These are phyloP conservation scores for Hirtodrosophila confusa DNA, from an alignment of 2,888 invertebrate genomes.

Conservation along the genomic window DNA sequence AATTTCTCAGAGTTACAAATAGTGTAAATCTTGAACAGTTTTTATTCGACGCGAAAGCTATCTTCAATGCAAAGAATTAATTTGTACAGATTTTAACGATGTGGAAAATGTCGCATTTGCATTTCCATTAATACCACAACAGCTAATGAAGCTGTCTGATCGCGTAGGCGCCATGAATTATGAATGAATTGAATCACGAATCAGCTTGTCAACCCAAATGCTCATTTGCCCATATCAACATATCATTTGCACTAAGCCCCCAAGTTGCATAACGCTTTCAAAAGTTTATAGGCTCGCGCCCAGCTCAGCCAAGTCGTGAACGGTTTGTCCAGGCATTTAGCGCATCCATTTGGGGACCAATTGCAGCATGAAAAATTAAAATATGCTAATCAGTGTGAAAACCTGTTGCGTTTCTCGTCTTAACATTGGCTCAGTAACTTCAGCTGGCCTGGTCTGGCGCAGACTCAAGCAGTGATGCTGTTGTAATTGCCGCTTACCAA, in stretches of 20 bases:
- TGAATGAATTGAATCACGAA: conserved; percentile 31
- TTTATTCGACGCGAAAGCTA: conserved; percentile 7
- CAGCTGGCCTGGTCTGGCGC: not conserved
- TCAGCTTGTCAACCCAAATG: not conserved
- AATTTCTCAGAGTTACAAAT: conserved; percentile 2
- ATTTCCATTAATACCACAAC: conserved; percentile 33
- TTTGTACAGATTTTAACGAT: conserved; percentile 36
- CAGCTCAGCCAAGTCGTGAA: not conserved
- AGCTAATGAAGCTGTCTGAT: conserved; percentile 55
- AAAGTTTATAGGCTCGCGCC: conserved; percentile 13
- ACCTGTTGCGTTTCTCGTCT: conserved; percentile 38
- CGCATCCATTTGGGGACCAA: conserved; percentile 36
- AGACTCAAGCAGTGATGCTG: too few species aligned
- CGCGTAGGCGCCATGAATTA: conserved; percentile 36
- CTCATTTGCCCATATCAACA: conserved; percentile 2
- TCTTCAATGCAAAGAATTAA: conserved; percentile 24
- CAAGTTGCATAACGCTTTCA: conserved; percentile 37
- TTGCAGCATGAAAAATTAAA: conserved; percentile 44
- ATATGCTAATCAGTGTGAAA: conserved; percentile 45
- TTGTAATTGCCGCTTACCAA: conserved; percentile 28
- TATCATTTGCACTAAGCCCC: conserved; percentile 14
- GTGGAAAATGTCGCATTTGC: conserved; percentile 61
- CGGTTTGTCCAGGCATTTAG: conserved; percentile 42
- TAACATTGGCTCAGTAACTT: conserved; percentile 12
- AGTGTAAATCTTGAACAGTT: too few species aligned